Evolutionary conservation across 2,797 vertebrate genomes (phyloP), one percentile per base, ranked within the genome.

Genomic region (Arnoldichthys spilopterus): DNA sequence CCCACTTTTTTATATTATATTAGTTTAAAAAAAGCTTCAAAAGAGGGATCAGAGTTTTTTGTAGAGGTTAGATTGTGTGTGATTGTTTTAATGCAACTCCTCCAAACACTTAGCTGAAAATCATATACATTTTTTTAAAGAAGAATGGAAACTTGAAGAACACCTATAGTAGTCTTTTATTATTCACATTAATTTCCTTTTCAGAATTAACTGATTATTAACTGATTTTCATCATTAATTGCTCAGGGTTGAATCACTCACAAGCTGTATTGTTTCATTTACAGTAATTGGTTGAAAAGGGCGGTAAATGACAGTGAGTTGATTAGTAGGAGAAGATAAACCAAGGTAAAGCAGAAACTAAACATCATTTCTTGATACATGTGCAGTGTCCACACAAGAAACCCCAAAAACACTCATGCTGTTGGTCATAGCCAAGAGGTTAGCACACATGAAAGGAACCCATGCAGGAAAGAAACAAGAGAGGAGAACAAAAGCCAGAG

Each of bases 251-350:
- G 9, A 70, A 80, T 79, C 87, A 87, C 89, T 91, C 92, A 93
- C 93, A 94, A 93, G 93, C 92, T 94, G 93, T 91, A 87, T 85
- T 90, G 86, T 88, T 87, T 79, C 26, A 9, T 32, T 47, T 69
- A 73, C 51, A 37, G 62, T 78, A 77, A 90, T 83, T 72, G 59
- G 51, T 80, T 74, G 78, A 88, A 13, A 84, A 71, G 62, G 72
- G 4, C 59, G 74, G 83, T 78, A 54, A 86, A 86, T 79, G 61
- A 24, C 74, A 61, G 84, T 81, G 77, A 85, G 72, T 83, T 74
- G 85, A 13, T 53, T 71, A 71, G 61, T 37, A 18, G 13, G 7
- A 47, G 8, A 43, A 49, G 8, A 62, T 59, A 28, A 2, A 61
- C 15, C 1, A 5, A 37, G 40, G 9, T 37, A n/a, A 26, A 45